These are phyloP conservation scores for Heliornis fulica DNA, from an alignment of 2,113 vertebrate genomes.

Conservation along the genomic window DNA sequence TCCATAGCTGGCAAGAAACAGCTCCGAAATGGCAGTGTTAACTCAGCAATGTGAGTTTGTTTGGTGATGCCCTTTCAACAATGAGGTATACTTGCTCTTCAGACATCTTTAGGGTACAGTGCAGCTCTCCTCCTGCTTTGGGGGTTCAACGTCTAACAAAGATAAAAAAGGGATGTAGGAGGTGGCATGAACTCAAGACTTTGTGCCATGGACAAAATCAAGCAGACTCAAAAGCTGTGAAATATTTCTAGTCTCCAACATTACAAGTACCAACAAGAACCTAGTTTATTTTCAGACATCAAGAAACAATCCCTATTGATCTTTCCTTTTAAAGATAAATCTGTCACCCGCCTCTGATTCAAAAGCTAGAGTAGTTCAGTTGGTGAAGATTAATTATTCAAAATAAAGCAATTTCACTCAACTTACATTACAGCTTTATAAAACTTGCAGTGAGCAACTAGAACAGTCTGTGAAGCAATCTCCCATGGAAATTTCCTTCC, in stretches of 20 bases:
- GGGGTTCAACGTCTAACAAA: not conserved
- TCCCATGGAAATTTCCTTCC: not conserved
- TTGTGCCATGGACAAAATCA: not conserved
- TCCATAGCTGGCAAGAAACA: accelerated
- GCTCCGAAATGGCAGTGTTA: not conserved
- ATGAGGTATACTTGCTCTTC: not conserved
- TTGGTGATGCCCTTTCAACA: not conserved
- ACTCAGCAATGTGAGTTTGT: accelerated
- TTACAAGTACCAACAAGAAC: not conserved
- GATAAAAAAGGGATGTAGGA: not conserved
- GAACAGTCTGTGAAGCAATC: not conserved
- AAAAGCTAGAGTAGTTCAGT: not conserved
- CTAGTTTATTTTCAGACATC: not conserved
- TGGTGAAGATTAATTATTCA: not conserved
- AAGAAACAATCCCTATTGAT: not conserved
- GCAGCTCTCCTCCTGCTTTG: not conserved
- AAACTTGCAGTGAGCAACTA: not conserved
- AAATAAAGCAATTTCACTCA: not conserved
- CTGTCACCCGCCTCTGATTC: not conserved
- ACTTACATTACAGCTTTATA: not conserved
- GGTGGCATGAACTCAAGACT: not conserved
- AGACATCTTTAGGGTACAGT: not conserved
- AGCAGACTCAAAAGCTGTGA: not conserved
- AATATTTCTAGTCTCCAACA: not conserved
- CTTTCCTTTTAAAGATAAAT: not conserved